Conservation (phyloP, 2,888 invertebrate species). For the Chelonus formosanus region DNA sequence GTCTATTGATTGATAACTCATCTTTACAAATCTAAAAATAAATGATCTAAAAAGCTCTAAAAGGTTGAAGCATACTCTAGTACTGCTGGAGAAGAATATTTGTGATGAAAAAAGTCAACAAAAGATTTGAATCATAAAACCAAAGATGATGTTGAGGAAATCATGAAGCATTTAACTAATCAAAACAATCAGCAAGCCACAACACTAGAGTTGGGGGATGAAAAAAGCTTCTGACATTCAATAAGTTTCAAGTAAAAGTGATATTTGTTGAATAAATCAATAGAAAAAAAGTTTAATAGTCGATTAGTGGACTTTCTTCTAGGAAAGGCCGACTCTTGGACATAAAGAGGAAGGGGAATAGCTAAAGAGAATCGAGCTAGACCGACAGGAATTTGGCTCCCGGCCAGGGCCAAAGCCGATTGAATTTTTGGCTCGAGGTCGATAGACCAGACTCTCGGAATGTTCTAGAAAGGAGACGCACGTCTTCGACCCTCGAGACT, state of each 20-base stretch:
- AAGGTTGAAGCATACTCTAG: too few relatives aligned
- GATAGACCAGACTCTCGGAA: conserved; percentile 46
- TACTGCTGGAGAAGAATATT: too few relatives aligned
- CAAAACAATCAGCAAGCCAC: too few relatives aligned
- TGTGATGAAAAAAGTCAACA: too few relatives aligned
- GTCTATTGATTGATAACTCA: too few relatives aligned
- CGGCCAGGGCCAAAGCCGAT: conserved; percentile 44
- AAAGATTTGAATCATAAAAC: too few relatives aligned
- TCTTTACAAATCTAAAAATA: too few relatives aligned
- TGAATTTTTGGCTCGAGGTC: conserved; percentile 47
- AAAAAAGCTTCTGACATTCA: conserved; percentile 7
- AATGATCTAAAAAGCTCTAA: too few relatives aligned
- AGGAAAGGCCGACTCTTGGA: conserved; percentile 40
- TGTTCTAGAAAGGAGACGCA: conserved; percentile 40
- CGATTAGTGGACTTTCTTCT: conserved; percentile 38
- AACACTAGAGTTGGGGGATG: too few relatives aligned
- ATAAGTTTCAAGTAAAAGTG: too few relatives aligned
- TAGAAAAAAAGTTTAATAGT: conserved; percentile 35
- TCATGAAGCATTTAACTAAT: too few relatives aligned
- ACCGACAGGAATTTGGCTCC: conserved; percentile 44
- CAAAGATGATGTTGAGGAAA: too few relatives aligned
- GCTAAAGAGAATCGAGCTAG: conserved; percentile 35
- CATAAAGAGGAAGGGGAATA: conserved; percentile 32
- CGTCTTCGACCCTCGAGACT: conserved; percentile 22
- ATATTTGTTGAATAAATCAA: conserved; percentile 19